phyloP scores from a whole-genome alignment of 2,797 vertebrate genomes.

The Cossypha heuglini region DNA sequence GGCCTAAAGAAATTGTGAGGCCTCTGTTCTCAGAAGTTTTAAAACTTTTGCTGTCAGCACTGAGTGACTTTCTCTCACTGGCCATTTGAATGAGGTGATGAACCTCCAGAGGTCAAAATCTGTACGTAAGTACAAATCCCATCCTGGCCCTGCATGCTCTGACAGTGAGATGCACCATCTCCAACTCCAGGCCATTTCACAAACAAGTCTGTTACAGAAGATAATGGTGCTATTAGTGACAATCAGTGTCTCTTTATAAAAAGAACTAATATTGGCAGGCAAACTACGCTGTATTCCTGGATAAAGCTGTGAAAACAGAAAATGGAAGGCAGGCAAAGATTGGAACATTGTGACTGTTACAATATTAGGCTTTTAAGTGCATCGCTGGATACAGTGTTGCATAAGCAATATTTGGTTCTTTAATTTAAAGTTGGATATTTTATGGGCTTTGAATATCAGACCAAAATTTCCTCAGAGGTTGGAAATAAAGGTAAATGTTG shows the following conservation, averaged over 20 bases:
- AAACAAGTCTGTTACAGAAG: background rate
- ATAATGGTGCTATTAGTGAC: background rate
- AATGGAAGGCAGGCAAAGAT: background rate
- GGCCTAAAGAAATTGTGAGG: background rate
- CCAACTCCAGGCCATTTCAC: background rate
- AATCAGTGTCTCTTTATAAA: background rate
- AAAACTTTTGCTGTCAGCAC: background rate
- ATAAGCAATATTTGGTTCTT: background rate
- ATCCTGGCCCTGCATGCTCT: accelerated
- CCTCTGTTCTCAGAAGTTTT: background rate
- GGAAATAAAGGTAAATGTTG: background rate
- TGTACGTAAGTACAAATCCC: background rate
- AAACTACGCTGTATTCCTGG: background rate
- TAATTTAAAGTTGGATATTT: background rate
- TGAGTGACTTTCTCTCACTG: background rate
- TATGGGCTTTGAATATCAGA: background rate
- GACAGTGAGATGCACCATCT: background rate
- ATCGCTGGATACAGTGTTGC: background rate
- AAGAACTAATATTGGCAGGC: background rate
- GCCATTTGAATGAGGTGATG: background rate
- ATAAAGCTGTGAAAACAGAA: background rate
- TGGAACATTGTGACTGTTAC: background rate
- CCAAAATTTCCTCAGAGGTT: background rate
- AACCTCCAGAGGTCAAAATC: background rate
- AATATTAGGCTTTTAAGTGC: background rate